These are phyloP conservation scores for Benthosema pterotum DNA, from an alignment of 2,797 vertebrate species.

Conservation along the genomic window DNA sequence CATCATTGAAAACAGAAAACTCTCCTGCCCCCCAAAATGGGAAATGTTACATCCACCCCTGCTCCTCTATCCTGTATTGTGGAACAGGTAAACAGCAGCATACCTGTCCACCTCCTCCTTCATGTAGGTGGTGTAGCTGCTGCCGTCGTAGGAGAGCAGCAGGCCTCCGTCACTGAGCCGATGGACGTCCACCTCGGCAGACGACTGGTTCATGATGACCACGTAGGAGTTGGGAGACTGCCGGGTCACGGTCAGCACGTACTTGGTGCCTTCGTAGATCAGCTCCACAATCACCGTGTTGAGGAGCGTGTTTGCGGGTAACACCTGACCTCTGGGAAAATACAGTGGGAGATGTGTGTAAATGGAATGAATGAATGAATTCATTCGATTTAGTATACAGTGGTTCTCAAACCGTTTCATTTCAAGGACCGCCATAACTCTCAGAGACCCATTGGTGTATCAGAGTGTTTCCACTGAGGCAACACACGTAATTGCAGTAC, in stretches of 20 bases:
- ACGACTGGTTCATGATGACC: constrained; percentile 94
- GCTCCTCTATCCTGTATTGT: too few relatives aligned
- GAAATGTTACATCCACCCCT: too few relatives aligned
- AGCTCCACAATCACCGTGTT: constrained; percentile 96
- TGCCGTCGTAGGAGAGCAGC: constrained; percentile 94
- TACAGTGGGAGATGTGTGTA: not conserved
- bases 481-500: too few relatives aligned
- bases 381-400: too few relatives aligned
- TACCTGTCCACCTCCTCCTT: constrained; percentile 98
- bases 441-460: too few relatives aligned
- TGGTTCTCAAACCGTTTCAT: too few relatives aligned
- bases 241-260: constrained; percentile 93
- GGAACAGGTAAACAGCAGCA: not conserved
- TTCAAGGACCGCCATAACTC: too few relatives aligned
- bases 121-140: constrained; percentile 99
- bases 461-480: too few relatives aligned
- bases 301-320: constrained; percentile 93
- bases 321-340: constrained; percentile 89
- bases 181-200: constrained; percentile 94
- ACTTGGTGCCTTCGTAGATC: constrained; percentile 95
- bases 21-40: too few relatives aligned
- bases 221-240: constrained; percentile 98
- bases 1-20: too few relatives aligned
- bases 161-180: constrained; percentile 95
- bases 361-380: too few relatives aligned